phyloP scores from a whole-genome alignment of 92 coral and sea anemone species.

The Phenganax marumi region DNA sequence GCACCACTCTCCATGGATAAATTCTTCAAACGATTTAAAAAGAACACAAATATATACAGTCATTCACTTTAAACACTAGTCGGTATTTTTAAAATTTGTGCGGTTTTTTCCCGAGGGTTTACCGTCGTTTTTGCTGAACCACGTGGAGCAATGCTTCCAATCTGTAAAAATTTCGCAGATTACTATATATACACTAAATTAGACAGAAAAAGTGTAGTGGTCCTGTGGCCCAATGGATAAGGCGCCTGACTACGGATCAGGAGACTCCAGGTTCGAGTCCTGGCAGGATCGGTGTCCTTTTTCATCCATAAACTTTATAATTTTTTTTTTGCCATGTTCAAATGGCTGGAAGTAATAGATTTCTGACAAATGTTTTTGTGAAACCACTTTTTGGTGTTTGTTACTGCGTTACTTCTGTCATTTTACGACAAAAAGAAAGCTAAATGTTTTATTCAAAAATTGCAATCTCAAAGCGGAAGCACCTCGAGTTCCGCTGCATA shows the following conservation, averaged over 20 bases:
- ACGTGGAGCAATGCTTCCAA: no score
- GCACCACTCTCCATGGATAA: slow-evolving; percentile 18
- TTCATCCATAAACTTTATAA: neutral
- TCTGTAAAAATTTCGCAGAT: neutral
- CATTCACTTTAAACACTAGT: neutral
- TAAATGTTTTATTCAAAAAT: no score
- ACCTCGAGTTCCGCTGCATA: no score
- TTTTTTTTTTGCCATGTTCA: neutral
- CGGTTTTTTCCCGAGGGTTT: neutral
- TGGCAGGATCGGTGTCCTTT: slow-evolving; percentile 44
- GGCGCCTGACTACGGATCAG: slow-evolving; percentile 70
- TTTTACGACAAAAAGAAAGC: no score
- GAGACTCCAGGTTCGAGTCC: slow-evolving; percentile 70
- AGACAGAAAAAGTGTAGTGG: neutral
- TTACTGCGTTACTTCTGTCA: no score
- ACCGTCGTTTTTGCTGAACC: neutral
- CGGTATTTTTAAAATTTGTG: neutral
- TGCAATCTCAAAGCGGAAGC: no score
- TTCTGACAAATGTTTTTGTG: no score
- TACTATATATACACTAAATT: neutral
- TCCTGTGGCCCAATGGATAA: slow-evolving; percentile 73
- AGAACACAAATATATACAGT: no score
- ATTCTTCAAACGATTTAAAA: no score
- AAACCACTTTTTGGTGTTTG: no score
- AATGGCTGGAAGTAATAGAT: no score